These are phyloP conservation scores for Amiota mariae DNA, from an alignment of 2,888 invertebrate genomes.

Conservation along the genomic window DNA sequence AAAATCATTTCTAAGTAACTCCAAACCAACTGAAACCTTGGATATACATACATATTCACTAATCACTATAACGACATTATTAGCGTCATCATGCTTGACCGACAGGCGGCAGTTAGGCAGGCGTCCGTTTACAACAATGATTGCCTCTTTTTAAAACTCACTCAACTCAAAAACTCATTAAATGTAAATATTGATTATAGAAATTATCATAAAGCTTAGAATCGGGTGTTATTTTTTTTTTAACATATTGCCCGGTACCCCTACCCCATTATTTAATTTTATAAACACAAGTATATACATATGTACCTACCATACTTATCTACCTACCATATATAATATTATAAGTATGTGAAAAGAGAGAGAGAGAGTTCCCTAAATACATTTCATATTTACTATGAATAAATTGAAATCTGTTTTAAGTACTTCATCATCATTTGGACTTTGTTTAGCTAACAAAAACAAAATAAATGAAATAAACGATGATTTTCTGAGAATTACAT, in stretches of 20 bases:
- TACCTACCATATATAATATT: background rate
- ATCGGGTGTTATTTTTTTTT: background rate
- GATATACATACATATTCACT: too few relatives aligned
- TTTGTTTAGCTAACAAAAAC: constrained; percentile 5
- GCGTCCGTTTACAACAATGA: too few relatives aligned
- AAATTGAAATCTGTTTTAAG: too few relatives aligned
- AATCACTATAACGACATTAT: too few relatives aligned
- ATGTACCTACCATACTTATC: background rate
- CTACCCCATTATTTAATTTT: too few relatives aligned
- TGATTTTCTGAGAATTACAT: constrained; percentile 1
- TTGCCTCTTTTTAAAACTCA: background rate
- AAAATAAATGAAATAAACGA: background rate
- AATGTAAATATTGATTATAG: constrained; percentile 43
- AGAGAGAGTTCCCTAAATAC: background rate
- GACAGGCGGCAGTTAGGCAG: too few relatives aligned
- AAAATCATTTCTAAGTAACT: too few relatives aligned
- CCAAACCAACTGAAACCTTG: too few relatives aligned
- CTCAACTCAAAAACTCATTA: constrained; percentile 20
- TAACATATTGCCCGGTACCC: too few relatives aligned
- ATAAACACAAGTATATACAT: background rate
- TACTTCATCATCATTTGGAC: background rate
- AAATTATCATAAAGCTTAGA: constrained; percentile 33
- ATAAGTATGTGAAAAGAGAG: background rate
- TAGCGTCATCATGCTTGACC: too few relatives aligned
- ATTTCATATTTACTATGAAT: background rate